Base-by-base conservation (phyloP, 2,888 invertebrate genomes). In the Calliopum simillimum region DNA sequence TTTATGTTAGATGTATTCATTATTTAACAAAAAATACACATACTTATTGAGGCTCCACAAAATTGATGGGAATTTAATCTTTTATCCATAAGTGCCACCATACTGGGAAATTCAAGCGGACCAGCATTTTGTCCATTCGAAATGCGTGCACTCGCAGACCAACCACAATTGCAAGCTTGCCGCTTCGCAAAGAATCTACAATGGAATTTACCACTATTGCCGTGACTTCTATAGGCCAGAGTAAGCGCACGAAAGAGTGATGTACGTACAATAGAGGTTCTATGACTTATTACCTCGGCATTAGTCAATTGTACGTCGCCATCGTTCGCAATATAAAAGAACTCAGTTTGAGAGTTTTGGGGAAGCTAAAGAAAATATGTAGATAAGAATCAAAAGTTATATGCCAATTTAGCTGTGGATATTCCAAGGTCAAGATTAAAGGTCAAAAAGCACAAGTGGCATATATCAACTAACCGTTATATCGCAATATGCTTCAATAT, bases 61-160 rank as follows among this genome's bases (percentile, higher is more conserved):
- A 84, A 85, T 1, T 86, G 68, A 0, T 73, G 21, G 4, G 67
- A 14, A 5, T 16, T 74, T 0, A 13, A 2, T 5, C 33, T 4
- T 51, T 2, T 43, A 70, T 82, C 77, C 64, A 73, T 77, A 1
- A 91, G 71, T 1, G 85, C 89, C 0, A 87, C 89, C 88, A 90
- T 89, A 77, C 88, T 87, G 1, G 90, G 89, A 79, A 82, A 91
- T 76, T 91, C 91, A 76, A 90, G 89, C 0, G 87, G 76, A 0
- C 85, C 85, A 0, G 90, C 87, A 58, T 88, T 84, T 2, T 77
- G 69, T 0, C 91, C 91, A 43, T 89, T 89, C 1, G 88, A 88
- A 71, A 91, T 90, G 72, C 88, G 86, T 0, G 84, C 80, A n/a
- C 70, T 79, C 13, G 76, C 75, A 0, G 81, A 79, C 86, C 86